Evolutionary conservation across 2,888 invertebrate species (phyloP), one percentile per base, ranked within the genome.

Genomic region (Drosophila mimica): DNA sequence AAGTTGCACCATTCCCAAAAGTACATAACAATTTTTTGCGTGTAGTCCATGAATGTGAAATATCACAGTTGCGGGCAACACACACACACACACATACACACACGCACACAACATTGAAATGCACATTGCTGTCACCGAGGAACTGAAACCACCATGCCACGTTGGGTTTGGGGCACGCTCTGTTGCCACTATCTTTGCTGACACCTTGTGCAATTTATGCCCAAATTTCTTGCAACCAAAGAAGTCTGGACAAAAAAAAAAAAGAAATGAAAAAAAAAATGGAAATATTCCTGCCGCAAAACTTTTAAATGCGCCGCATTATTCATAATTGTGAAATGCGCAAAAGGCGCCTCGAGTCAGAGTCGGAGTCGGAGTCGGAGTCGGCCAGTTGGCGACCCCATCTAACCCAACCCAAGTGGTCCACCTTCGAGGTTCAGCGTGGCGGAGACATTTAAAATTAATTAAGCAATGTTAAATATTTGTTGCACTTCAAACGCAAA

Each of bases 141-240:
- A 46, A 46, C 54, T 40, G 28, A 52, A 67, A 63, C 62, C 64
- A 58, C 60, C 71, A 46, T 75, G 66, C 72, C 56, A 57, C 59
- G 40, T n/a, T 25, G 25, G 38, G 20, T 54, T 48, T 60, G 46
- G 46, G 15, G 65, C 72, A 73, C 70, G 59, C 63, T 59, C 65
- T 59, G 76, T 38, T 30, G 54, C 54, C 54, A 28, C 54, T 88
- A 88, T 87, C 87, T 89, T 62, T 70, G 72, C 81, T 79, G 87
- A 88, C 87, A 87, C 87, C 88, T 87, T 82, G 69, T 73, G 74
- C 81, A 84, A 88, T 88, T 87, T 88, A 87, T 88, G 87, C 72
- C 80, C 65, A 76, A 46, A 68, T 81, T 81, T 81, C 69, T 65
- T 36, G 60, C 60, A 59, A 68, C 59, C 25, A 0, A 52, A 51